Percentiles rank a stretch among this genome's conserved stretches.
Evolutionary conservation across 2,113 vertebrate species (phyloP).

Genomic region (Marmota flaviventris): DNA sequence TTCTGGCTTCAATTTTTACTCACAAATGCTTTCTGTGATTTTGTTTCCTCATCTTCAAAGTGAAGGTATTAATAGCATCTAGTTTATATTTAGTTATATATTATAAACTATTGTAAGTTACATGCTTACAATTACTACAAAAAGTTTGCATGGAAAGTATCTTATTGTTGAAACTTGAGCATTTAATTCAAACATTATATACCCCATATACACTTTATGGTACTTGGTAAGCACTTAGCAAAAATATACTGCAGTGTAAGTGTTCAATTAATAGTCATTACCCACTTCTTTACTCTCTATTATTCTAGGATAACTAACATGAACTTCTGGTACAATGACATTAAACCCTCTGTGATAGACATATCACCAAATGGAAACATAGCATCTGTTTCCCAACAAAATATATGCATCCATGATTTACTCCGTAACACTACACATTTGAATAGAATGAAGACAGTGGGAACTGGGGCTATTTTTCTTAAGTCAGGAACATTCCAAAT

Average conservation of each 20-base stretch:
- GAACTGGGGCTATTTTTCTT: background rate
- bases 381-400: background rate
- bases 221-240: background rate
- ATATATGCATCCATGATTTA: background rate
- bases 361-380: background rate
- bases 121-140: background rate
- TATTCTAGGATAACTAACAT: background rate
- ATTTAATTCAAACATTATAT: background rate
- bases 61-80: slow-evolving; percentile 13
- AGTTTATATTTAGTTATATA: background rate
- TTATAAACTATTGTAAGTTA: background rate
- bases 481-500: slow-evolving; percentile 27
- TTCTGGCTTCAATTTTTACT: slow-evolving; percentile 10
- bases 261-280: background rate
- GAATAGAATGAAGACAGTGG: background rate
- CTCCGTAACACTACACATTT: background rate
- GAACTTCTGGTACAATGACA: background rate
- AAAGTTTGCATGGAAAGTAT: slow-evolving; percentile 1
- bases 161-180: slow-evolving; percentile 7
- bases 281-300: background rate
- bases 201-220: background rate
- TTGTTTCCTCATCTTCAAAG: background rate
- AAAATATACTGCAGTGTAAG: background rate
- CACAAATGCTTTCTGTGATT: background rate
- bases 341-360: slow-evolving; percentile 9